Conservation (phyloP, 2,113 vertebrate species). For the human region GRCh38 chr7:149897001-149897500, state of each 20-base stretch:
- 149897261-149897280: neutral
- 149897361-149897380: neutral
- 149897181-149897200: neutral
- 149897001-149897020: too few relatives aligned
- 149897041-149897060: neutral
- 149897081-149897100: neutral
- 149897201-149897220: neutral
- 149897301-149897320: neutral
- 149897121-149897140: neutral
- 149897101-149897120: neutral
- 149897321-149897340: neutral
- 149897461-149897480: neutral
- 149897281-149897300: neutral
- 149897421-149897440: neutral
- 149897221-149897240: neutral
- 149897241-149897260: neutral
- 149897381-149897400: neutral
- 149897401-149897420: neutral
- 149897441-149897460: neutral
- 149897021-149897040: too few relatives aligned
- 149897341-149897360: neutral
- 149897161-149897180: neutral
- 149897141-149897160: neutral
- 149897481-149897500: neutral
- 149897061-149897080: neutral